Evolutionary conservation across 2,113 vertebrate species (phyloP).

Genomic region (Hiodon tergisus): DNA sequence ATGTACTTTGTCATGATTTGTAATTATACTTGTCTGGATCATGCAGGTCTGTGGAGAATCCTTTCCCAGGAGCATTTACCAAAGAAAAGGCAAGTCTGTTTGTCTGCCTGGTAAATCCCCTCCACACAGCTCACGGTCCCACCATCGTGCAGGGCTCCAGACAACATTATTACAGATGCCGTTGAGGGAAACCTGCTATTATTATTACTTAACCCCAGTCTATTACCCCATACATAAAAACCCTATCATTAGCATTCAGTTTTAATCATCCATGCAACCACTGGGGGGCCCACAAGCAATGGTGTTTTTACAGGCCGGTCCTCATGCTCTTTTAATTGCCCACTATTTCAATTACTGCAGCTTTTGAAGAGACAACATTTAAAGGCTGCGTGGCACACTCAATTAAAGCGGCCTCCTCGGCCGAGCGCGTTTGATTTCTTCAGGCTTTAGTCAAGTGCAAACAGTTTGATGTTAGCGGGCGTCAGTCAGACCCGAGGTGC

Average conservation of each 20-base stretch:
- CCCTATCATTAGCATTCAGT: slow-evolving; percentile 55
- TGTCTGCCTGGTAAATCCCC: slow-evolving; percentile 44
- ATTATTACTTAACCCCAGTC: slow-evolving; percentile 56
- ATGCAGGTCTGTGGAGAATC: not conserved
- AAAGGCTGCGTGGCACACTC: slow-evolving; percentile 39
- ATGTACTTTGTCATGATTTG: slow-evolving; percentile 6
- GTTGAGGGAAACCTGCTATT: slow-evolving; percentile 46
- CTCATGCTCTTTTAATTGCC: slow-evolving; percentile 33
- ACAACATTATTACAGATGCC: slow-evolving; percentile 61
- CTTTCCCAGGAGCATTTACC: not conserved
- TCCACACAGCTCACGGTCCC: slow-evolving; percentile 48
- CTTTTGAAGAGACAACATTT: slow-evolving; percentile 42
- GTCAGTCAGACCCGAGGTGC: slow-evolving; percentile 11
- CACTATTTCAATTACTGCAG: slow-evolving; percentile 44
- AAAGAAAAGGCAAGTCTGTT: slow-evolving; percentile 26
- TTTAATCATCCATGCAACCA: slow-evolving; percentile 56
- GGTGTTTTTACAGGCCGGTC: slow-evolving; percentile 40
- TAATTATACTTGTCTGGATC: slow-evolving; percentile 17
- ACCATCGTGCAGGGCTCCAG: slow-evolving; percentile 51
- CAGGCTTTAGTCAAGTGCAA: slow-evolving; percentile 24
- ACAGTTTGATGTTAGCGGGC: slow-evolving; percentile 12
- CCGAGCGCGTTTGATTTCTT: slow-evolving; percentile 18
- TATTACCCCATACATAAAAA: slow-evolving; percentile 49
- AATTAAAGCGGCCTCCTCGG: slow-evolving; percentile 35
- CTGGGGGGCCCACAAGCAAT: slow-evolving; percentile 25